phyloP scores from a whole-genome alignment of 2,113 vertebrate species.

The Muscicapa adusta region DNA sequence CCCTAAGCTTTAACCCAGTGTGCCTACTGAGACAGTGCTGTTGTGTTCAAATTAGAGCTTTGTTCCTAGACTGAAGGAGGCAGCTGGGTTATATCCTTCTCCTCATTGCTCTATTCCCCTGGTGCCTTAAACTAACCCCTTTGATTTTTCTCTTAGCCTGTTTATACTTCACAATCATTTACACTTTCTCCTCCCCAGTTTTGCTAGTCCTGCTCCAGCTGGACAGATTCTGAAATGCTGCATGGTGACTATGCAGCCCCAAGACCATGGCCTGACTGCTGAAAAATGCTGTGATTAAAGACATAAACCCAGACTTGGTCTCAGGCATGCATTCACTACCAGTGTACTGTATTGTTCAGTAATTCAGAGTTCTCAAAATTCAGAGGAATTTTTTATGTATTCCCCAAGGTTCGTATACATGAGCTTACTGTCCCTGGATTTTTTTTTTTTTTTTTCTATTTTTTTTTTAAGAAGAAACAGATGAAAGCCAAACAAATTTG shows the following conservation, averaged over 20 bases:
- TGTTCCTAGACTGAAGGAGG: background rate
- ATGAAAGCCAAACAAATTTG: background rate
- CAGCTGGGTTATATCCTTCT: background rate
- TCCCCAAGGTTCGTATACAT: background rate
- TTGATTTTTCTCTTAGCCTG: background rate
- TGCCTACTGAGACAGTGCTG: background rate
- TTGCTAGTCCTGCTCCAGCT: background rate
- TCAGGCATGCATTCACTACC: background rate
- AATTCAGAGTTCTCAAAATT: background rate
- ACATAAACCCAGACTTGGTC: background rate
- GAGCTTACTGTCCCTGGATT: background rate
- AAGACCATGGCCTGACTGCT: background rate
- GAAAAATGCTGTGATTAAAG: background rate
- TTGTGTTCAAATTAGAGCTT: background rate
- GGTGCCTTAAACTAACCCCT: background rate
- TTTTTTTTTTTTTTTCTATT: background rate
- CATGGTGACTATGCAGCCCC: rapidly evolving
- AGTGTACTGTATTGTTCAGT: background rate
- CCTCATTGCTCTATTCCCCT: background rate
- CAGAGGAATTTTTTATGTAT: background rate
- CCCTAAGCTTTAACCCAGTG: background rate
- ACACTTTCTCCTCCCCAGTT: background rate
- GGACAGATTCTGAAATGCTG: background rate
- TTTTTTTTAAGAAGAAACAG: background rate
- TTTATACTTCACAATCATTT: background rate